Evolutionary conservation across 1,140 invertebrate species (phyloP).

Genomic region (Pseudomyrmex cubaensis): DNA sequence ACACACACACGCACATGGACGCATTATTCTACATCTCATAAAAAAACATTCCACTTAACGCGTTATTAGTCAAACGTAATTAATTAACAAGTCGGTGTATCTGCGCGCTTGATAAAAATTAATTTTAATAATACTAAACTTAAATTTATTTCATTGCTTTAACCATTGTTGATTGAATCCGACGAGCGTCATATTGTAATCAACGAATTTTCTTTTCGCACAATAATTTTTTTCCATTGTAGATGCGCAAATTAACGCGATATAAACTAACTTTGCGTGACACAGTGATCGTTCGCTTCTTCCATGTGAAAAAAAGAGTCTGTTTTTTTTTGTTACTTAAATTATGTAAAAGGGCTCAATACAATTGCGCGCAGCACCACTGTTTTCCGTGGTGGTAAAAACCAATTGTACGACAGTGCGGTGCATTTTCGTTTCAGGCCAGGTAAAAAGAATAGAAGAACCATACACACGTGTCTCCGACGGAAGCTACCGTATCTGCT

Average conservation of each 20-base stretch:
- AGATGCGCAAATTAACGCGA: neutral
- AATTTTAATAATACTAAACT: too few species aligned
- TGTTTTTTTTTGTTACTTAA: neutral
- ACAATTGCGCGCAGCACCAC: neutral
- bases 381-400: neutral
- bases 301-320: neutral
- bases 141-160: too few species aligned
- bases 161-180: too few species aligned
- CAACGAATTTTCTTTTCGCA: neutral
- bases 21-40: too few species aligned
- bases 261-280: constrained; percentile 11
- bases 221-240: neutral
- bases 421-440: neutral
- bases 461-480: constrained; percentile 22
- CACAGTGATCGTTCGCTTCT: neutral
- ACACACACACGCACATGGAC: too few species aligned
- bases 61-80: too few species aligned
- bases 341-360: neutral
- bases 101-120: too few species aligned
- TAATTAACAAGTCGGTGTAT: too few species aligned
- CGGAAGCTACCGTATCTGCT: constrained; percentile 36
- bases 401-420: neutral
- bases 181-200: too few species aligned
- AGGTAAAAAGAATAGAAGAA: constrained; percentile 12
- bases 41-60: too few species aligned